A percentile compares a stretch with the other conserved stretches of the same genome.
Conservation (phyloP, 2,888 invertebrate species). For the Macroteleia sp. region DNA sequence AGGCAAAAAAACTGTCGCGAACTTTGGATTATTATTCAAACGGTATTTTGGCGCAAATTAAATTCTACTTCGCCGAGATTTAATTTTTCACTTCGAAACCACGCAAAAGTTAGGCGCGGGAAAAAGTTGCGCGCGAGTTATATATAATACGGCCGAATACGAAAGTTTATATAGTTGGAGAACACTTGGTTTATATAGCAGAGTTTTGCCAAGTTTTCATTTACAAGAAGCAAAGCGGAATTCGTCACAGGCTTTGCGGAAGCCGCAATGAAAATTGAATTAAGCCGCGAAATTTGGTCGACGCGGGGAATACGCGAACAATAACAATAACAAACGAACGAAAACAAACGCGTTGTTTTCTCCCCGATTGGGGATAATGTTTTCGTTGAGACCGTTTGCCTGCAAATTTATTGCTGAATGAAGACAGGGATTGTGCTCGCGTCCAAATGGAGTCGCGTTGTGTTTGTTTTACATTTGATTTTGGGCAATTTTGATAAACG, state of each 20-base stretch:
- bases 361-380: slow-evolving; percentile 22
- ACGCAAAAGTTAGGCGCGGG: neutral
- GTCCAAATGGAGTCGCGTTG: no score
- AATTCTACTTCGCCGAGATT: slow-evolving; percentile 44
- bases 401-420: no score
- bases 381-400: slow-evolving; percentile 16
- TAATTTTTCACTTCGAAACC: slow-evolving; percentile 46
- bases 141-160: slow-evolving; percentile 20
- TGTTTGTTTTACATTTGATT: no score
- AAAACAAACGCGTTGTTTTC: slow-evolving; percentile 27
- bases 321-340: slow-evolving; percentile 32
- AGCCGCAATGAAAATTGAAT: slow-evolving; percentile 37
- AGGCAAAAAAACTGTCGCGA: slow-evolving; percentile 11
- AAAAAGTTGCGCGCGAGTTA: slow-evolving; percentile 26
- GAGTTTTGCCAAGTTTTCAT: slow-evolving; percentile 45
- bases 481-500: no score
- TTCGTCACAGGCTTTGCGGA: slow-evolving; percentile 36
- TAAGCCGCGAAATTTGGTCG: slow-evolving; percentile 17
- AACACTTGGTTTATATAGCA: slow-evolving; percentile 23
- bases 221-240: slow-evolving; percentile 38
- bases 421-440: no score
- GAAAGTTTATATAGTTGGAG: slow-evolving; percentile 23
- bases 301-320: slow-evolving; percentile 21
- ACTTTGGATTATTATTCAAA: slow-evolving; percentile 29
- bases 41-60: slow-evolving; percentile 34